These are phyloP conservation scores for Notothenia rossii DNA, from an alignment of 2,113 vertebrate genomes.

Conservation along the genomic window DNA sequence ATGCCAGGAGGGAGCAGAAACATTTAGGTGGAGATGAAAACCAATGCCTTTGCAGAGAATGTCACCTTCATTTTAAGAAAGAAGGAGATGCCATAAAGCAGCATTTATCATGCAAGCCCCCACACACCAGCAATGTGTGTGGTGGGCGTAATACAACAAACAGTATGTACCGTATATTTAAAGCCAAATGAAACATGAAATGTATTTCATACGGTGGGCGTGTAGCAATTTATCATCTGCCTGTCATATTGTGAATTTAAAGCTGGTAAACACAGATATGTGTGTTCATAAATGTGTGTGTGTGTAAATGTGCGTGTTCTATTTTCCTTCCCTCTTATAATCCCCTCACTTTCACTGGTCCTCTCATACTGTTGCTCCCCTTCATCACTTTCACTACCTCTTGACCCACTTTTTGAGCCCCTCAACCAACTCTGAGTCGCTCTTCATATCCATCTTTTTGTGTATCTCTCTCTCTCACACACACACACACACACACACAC, in stretches of 20 bases:
- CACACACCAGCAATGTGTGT: not conserved
- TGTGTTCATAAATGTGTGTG: not conserved
- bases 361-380: not conserved
- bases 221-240: not conserved
- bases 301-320: not conserved
- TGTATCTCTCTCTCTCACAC: not conserved
- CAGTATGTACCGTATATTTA: not conserved
- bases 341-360: not conserved
- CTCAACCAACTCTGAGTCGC: not conserved
- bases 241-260: not conserved
- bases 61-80: not conserved
- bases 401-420: slow-evolving; percentile 5
- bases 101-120: not conserved
- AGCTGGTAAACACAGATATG: not conserved
- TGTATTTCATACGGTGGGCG: not conserved
- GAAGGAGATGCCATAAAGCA: not conserved
- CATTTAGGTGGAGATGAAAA: not conserved
- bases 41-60: not conserved
- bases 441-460: not conserved
- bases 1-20: no score
- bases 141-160: not conserved
- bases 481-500: not conserved
- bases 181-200: not conserved
- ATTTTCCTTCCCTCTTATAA: not conserved
- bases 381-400: slow-evolving; percentile 8